Evolutionary conservation across 1,140 invertebrate genomes (phyloP).

Genomic region (Euura lappo): DNA sequence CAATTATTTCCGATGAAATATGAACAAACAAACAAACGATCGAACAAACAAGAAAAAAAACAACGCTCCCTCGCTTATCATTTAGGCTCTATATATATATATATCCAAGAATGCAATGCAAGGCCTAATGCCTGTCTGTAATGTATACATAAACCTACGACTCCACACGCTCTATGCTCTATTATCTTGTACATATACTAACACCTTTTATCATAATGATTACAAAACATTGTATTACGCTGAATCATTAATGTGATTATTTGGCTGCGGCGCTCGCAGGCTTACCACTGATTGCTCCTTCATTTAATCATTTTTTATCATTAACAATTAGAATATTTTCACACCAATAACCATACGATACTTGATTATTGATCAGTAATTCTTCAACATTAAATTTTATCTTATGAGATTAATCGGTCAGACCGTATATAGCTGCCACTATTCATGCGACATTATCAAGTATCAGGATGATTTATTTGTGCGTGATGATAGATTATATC

Average conservation of each 20-base stretch:
- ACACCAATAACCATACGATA: conserved; percentile 36
- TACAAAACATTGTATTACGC: conserved; percentile 19
- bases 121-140: conserved; percentile 43
- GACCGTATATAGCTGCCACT: too few species aligned
- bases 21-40: neutral
- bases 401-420: too few species aligned
- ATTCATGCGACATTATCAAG: too few species aligned
- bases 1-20: neutral
- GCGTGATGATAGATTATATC: neutral
- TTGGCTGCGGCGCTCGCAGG: conserved; percentile 56
- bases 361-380: too few species aligned
- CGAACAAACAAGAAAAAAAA: conserved; percentile 13
- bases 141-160: conserved; percentile 32
- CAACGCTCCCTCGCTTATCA: conserved; percentile 26
- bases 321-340: conserved; percentile 23
- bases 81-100: conserved; percentile 1
- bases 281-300: conserved; percentile 59
- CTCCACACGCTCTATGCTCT: conserved; percentile 38
- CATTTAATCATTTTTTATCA: conserved; percentile 20
- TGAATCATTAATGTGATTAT: conserved; percentile 43
- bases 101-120: conserved; percentile 40
- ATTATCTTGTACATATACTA: conserved; percentile 40
- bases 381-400: too few species aligned
- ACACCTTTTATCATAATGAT: conserved; percentile 36
- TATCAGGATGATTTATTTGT: too few species aligned